phyloP scores from a whole-genome alignment of 1,140 invertebrate genomes.

The Drosophila bifasciata region DNA sequence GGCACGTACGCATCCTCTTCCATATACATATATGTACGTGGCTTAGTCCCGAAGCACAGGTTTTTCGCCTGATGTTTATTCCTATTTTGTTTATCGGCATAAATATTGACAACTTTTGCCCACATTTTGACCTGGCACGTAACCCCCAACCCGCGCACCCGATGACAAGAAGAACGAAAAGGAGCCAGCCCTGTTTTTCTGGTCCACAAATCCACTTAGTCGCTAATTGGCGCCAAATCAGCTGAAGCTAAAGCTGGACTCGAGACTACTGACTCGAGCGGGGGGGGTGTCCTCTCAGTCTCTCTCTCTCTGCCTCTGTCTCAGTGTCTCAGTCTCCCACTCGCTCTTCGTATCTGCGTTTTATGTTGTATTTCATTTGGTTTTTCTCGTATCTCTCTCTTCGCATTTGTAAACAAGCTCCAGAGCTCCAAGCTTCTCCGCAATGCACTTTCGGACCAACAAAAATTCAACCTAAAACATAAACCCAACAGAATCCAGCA shows the following conservation, averaged over 20 bases:
- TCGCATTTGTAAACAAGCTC: no score
- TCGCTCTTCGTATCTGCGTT: no score
- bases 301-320: no score
- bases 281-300: background rate
- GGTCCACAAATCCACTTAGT: conserved; percentile 75
- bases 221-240: conserved; percentile 80
- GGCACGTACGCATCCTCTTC: conserved; percentile 44
- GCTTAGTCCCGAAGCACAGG: conserved; percentile 22
- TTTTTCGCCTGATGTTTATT: conserved; percentile 41
- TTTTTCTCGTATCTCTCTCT: no score
- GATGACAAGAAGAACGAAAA: conserved; percentile 1
- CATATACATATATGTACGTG: conserved; percentile 49
- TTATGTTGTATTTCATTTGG: no score
- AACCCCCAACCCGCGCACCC: conserved; percentile 30
- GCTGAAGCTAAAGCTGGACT: conserved; percentile 33
- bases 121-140: conserved; percentile 72
- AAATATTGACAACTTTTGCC: conserved; percentile 65
- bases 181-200: conserved; percentile 35
- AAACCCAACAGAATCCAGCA: no score
- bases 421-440: no score
- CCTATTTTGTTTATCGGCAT: conserved; percentile 79
- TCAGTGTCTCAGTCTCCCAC: no score
- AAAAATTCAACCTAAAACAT: no score
- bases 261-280: background rate
- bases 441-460: no score